Percentiles rank a stretch among this genome's conserved stretches.
Conservation (phyloP, 53 echinoderm and acorn worm genomes). For the Apostichopus leukothele region DNA sequence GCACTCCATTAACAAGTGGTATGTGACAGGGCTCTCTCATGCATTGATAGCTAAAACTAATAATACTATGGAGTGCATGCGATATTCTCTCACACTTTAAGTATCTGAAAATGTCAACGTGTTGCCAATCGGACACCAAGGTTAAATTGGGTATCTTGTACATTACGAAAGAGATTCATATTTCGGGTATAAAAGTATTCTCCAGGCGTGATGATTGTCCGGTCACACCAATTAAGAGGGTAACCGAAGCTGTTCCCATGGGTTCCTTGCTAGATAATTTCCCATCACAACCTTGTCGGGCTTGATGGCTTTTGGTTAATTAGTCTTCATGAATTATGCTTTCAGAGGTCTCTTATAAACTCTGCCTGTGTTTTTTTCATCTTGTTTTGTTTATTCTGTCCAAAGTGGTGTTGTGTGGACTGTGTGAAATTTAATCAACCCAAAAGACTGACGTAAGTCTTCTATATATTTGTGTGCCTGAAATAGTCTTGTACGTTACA, state of each 20-base stretch:
- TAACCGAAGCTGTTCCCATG: background rate
- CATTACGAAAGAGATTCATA: too few relatives aligned
- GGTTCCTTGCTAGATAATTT: background rate
- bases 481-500: too few relatives aligned
- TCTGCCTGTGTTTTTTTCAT: too few relatives aligned
- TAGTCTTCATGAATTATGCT: background rate
- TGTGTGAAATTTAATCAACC: too few relatives aligned
- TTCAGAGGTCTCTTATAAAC: background rate
- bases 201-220: background rate
- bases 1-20: slow-evolving; percentile 13
- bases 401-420: too few relatives aligned
- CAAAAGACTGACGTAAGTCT: background rate
- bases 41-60: background rate
- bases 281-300: background rate
- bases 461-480: too few relatives aligned
- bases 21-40: slow-evolving; percentile 14
- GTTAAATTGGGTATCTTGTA: background rate
- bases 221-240: background rate
- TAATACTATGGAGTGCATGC: background rate
- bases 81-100: background rate
- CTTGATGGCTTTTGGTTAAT: background rate
- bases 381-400: too few relatives aligned
- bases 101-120: slow-evolving; percentile 13
- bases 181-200: background rate
- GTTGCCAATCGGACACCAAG: slow-evolving; percentile 8